A percentile compares a stretch with the other conserved stretches of the same genome.
phyloP scores from a whole-genome alignment of 1,140 invertebrate species.

The Hyles euphorbiae region DNA sequence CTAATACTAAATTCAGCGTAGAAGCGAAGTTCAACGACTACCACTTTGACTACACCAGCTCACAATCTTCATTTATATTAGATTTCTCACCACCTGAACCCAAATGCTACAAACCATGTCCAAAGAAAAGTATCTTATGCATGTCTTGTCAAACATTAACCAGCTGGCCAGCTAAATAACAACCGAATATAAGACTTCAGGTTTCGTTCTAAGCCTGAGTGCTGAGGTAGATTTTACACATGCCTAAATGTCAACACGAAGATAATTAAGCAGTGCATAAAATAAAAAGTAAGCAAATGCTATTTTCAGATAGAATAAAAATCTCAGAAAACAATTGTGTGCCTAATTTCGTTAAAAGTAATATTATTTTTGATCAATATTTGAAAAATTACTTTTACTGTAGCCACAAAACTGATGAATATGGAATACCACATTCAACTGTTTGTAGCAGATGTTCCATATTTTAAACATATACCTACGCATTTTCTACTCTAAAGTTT shows the following conservation, averaged over 20 bases:
- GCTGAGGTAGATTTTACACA: too few relatives aligned
- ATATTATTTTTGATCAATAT: too few relatives aligned
- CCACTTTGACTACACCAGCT: slow-evolving; percentile 63
- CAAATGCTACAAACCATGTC: slow-evolving; percentile 42
- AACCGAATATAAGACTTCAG: too few relatives aligned
- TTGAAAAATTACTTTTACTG: too few relatives aligned
- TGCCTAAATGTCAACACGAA: not conserved
- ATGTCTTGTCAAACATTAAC: slow-evolving; percentile 14
- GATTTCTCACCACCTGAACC: slow-evolving; percentile 61
- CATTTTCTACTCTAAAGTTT: too few relatives aligned
- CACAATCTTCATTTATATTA: slow-evolving; percentile 56
- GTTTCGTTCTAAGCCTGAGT: too few relatives aligned
- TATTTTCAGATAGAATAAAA: not conserved
- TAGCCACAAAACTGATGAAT: too few relatives aligned
- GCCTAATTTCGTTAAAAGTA: too few relatives aligned
- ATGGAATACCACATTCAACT: too few relatives aligned
- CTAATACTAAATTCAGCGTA: slow-evolving; percentile 45
- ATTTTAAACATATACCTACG: too few relatives aligned
- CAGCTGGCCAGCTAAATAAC: not conserved
- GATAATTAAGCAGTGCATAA: not conserved
- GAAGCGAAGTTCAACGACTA: slow-evolving; percentile 67
- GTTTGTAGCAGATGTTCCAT: too few relatives aligned
- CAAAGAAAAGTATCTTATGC: slow-evolving; percentile 31
- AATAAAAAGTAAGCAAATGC: not conserved
- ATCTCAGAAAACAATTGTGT: not conserved